These are phyloP conservation scores for Sander lucioperca DNA, from an alignment of 2,113 vertebrate species.

Conservation along the genomic window DNA sequence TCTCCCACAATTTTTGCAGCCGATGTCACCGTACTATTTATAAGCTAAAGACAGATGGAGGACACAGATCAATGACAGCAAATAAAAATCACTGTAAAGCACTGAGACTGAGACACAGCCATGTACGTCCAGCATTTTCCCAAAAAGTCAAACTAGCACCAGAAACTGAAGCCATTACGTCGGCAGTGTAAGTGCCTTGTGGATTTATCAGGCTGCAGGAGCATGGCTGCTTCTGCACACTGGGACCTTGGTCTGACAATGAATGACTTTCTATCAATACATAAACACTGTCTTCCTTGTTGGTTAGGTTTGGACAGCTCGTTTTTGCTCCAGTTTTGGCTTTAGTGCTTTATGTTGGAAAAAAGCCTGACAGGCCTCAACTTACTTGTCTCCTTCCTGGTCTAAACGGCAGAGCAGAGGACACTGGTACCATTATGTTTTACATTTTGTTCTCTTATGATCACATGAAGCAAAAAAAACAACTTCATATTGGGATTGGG, in stretches of 20 bases:
- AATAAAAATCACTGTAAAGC: not conserved
- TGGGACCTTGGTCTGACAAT: too few species aligned
- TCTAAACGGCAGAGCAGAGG: not conserved
- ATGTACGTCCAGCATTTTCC: too few species aligned
- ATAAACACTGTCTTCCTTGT: not conserved
- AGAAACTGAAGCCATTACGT: not conserved
- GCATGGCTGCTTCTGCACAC: too few species aligned
- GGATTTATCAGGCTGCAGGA: too few species aligned
- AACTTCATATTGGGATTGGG: too few species aligned
- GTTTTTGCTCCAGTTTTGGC: not conserved
- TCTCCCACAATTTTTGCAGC: slow-evolving; percentile 69
- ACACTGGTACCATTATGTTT: not conserved
- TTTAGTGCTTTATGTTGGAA: not conserved
- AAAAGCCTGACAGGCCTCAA: not conserved
- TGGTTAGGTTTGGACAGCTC: not conserved
- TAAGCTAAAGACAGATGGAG: slow-evolving; percentile 68
- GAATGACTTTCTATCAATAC: not conserved
- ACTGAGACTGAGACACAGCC: not conserved
- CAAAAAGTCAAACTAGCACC: too few species aligned
- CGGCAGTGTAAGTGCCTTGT: not conserved
- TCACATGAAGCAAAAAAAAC: not conserved
- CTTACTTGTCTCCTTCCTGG: not conserved
- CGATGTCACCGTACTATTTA: slow-evolving; percentile 76
- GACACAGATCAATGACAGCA: not conserved
- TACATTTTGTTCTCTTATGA: not conserved